Conservation (phyloP, 2,888 invertebrate genomes). For the Meloe dianella region DNA sequence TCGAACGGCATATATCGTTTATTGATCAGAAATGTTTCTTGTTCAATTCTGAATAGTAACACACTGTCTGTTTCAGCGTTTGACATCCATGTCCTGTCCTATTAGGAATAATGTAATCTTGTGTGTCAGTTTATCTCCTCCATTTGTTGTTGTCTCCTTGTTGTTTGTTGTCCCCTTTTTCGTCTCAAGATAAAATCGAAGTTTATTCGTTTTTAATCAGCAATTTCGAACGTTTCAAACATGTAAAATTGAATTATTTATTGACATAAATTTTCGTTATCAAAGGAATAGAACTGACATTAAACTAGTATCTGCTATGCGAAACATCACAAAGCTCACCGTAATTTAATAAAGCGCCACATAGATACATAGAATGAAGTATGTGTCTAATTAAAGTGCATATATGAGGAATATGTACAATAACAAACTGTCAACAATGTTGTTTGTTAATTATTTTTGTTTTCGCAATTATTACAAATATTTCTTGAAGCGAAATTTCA, state of each 20-base stretch:
- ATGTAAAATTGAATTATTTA: conserved; percentile 28
- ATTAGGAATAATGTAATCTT: not conserved
- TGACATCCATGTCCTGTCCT: not conserved
- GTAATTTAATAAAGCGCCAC: conserved; percentile 35
- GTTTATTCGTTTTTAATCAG: not conserved
- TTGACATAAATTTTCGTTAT: conserved; percentile 21
- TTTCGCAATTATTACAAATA: not conserved
- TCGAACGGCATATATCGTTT: not conserved
- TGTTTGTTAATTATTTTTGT: not conserved
- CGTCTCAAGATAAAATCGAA: conserved; percentile 9
- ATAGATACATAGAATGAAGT: conserved; percentile 23
- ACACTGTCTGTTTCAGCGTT: not conserved
- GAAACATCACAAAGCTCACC: conserved; percentile 28
- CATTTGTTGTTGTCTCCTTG: not conserved
- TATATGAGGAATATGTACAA: conserved; percentile 14
- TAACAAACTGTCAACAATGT: not conserved
- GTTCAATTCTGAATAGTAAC: not conserved
- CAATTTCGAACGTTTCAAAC: conserved; percentile 30
- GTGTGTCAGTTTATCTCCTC: not conserved
- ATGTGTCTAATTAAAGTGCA: conserved; percentile 32
- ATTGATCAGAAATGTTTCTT: conserved; percentile 3
- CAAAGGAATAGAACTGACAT: conserved; percentile 8
- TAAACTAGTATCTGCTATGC: conserved; percentile 17
- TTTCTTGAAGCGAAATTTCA: not conserved
- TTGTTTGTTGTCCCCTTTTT: conserved; percentile 11